Evolutionary conservation across 2,888 invertebrate genomes (phyloP), one percentile per base, ranked within the genome.

Genomic region (Mimumesa dahlbomi): DNA sequence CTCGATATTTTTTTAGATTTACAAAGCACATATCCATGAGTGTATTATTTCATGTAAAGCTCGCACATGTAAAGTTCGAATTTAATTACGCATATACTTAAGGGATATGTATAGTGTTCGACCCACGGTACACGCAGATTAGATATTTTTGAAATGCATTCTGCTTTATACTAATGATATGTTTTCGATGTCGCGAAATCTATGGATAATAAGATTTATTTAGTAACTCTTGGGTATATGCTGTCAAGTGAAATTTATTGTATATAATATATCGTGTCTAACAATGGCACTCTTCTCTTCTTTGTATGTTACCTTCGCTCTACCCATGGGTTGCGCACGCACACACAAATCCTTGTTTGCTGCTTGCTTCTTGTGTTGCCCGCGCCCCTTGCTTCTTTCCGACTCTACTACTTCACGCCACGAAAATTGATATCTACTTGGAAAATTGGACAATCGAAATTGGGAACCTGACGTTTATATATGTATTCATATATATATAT

Each of bases 261-360:
- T 76, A 71, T 57, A 77, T 77, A 54, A 62, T 73, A 80, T 78
- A 69, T 69, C 62, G 77, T 82, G 78, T 85, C 85, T 87, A 86
- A 87, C 83, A 80, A 78, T 83, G 79, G 82, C 85, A 85, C 83
- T 84, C 74, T 87, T 87, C 77, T 86, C 82, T 85, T 86, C 79
- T 88, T 86, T 87, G 74, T 88, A 88, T 88, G 88, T 87, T 81
- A 82, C 75, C 87, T 82, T 81, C 85, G 83, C 81, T 82, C 78
- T 85, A 83, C 79, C 82, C 79, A 75, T 83, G 87, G 87, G 84
- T 82, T 83, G 79, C 83, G 83, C 82, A 80, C 84, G 85, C 82
- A 81, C 83, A 85, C 82, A 85, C 81, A 84, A 85, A 85, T 82
- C 81, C 85, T 86, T 84, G 82, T 84, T 84, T 82, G 85, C 85